A percentile compares a stretch with the other conserved stretches of the same genome.
Conservation (phyloP, 53 echinoderm and acorn worm genomes). For the Mesocentrotus franciscanus region DNA sequence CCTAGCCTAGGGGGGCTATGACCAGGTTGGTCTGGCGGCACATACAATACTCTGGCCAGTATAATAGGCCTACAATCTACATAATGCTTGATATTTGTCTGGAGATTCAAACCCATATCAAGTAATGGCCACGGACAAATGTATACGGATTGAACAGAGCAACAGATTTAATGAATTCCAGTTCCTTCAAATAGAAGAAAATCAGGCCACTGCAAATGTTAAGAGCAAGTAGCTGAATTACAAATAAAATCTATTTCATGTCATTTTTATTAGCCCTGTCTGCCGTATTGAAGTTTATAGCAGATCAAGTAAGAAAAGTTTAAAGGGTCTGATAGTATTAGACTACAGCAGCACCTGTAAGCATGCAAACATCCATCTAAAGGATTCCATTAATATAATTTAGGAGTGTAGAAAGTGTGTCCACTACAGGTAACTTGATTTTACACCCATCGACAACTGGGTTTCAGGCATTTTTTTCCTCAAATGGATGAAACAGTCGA, state of each 20-base stretch:
- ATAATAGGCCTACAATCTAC: not conserved
- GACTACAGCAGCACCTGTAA: slow-evolving; percentile 24
- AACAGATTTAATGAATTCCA: no score
- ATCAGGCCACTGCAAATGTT: no score
- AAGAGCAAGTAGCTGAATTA: no score
- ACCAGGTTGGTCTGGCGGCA: not conserved
- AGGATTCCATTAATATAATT: slow-evolving; percentile 36
- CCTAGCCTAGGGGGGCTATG: not conserved
- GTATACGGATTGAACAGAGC: no score
- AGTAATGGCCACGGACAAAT: no score
- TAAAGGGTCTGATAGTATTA: not conserved
- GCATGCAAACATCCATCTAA: not conserved
- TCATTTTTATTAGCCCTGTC: not conserved
- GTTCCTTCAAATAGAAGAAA: no score
- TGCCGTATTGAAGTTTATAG: not conserved
- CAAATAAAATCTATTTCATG: not conserved
- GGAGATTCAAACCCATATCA: not conserved
- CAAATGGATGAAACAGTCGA: not conserved
- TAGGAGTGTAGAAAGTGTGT: slow-evolving; percentile 25
- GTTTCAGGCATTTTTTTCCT: slow-evolving; percentile 13
- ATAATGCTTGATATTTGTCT: not conserved
- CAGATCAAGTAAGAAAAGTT: not conserved
- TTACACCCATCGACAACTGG: not conserved
- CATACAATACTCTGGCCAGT: not conserved
- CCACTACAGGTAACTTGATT: slow-evolving; percentile 34